Percentiles rank a stretch among this genome's conserved stretches.
Evolutionary conservation across 2,888 invertebrate species (phyloP).

Genomic region (Galeopsomyia nigrocyanea): DNA sequence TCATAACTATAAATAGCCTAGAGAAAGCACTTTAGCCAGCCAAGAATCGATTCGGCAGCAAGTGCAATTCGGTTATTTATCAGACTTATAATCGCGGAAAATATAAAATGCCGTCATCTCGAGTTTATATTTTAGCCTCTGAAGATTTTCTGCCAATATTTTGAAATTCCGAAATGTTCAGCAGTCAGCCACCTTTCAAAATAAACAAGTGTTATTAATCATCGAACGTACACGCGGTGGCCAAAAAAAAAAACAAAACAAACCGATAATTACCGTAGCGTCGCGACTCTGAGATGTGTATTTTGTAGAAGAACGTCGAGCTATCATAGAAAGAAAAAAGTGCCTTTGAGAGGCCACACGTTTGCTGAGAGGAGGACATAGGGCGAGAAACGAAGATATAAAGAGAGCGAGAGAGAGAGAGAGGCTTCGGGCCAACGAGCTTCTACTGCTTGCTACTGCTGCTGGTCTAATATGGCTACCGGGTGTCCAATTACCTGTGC

Average conservation of each 20-base stretch:
- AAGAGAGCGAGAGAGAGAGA: slow-evolving; percentile 19
- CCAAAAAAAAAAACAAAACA: too few species aligned
- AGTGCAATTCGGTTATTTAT: slow-evolving; percentile 30
- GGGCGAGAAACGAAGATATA: not conserved
- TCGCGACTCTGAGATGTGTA: too few species aligned
- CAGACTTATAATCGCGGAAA: slow-evolving; percentile 19
- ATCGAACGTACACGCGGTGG: too few species aligned
- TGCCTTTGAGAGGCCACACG: too few species aligned
- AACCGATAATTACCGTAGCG: too few species aligned
- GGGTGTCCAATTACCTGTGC: slow-evolving; percentile 67
- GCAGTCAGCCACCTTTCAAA: too few species aligned
- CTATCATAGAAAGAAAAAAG: too few species aligned
- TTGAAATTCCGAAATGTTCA: slow-evolving; percentile 13
- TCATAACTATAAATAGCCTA: slow-evolving; percentile 28
- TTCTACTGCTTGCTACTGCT: too few species aligned
- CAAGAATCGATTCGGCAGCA: slow-evolving; percentile 33
- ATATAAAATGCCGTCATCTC: slow-evolving; percentile 13
- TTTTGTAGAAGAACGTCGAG: too few species aligned
- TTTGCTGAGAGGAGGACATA: too few species aligned
- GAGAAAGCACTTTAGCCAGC: slow-evolving; percentile 13
- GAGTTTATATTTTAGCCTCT: slow-evolving; percentile 24
- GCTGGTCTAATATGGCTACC: slow-evolving; percentile 67
- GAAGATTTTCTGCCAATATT: slow-evolving; percentile 35
- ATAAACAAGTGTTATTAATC: too few species aligned
- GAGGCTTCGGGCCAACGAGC: slow-evolving; percentile 48